A percentile compares a stretch with the other conserved stretches of the same genome.
These are phyloP conservation scores for Invenusta paracnida DNA, from an alignment of 2,888 invertebrate genomes.

Conservation along the genomic window DNA sequence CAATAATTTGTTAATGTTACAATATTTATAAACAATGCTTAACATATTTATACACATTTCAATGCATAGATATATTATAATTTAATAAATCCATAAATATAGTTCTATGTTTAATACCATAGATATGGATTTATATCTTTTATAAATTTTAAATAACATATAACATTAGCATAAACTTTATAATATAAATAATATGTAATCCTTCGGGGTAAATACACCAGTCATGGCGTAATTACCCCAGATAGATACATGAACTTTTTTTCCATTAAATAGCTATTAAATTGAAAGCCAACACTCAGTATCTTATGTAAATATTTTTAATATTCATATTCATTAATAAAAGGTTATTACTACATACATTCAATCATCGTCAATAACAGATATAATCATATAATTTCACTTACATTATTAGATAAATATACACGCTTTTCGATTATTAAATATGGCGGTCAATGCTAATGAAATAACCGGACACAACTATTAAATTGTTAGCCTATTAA, in stretches of 20 bases:
- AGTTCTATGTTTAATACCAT: no score
- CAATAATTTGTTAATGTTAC: neutral
- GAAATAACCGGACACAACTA: neutral
- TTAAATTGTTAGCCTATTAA: conserved; percentile 23
- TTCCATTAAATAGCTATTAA: conserved; percentile 4
- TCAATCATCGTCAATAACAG: conserved; percentile 19
- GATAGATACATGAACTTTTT: conserved; percentile 9
- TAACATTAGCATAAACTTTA: no score
- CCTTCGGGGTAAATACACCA: neutral
- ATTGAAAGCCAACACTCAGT: conserved; percentile 22
- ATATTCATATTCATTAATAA: conserved; percentile 22
- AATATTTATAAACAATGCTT: neutral
- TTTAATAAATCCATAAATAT: no score
- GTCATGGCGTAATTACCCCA: neutral
- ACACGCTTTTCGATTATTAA: conserved; percentile 23
- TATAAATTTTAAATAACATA: no score
- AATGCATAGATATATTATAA: no score
- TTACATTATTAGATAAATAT: conserved; percentile 8
- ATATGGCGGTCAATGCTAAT: conserved; percentile 6
- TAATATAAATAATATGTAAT: neutral
- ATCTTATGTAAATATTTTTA: conserved; percentile 18
- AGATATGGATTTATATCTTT: no score
- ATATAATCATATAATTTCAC: conserved; percentile 6
- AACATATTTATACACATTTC: no score
- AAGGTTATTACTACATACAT: neutral